Percentiles rank a stretch among this genome's conserved stretches.
Conservation (phyloP, 2,797 vertebrate species). For the Brotogeris chrysoptera region DNA sequence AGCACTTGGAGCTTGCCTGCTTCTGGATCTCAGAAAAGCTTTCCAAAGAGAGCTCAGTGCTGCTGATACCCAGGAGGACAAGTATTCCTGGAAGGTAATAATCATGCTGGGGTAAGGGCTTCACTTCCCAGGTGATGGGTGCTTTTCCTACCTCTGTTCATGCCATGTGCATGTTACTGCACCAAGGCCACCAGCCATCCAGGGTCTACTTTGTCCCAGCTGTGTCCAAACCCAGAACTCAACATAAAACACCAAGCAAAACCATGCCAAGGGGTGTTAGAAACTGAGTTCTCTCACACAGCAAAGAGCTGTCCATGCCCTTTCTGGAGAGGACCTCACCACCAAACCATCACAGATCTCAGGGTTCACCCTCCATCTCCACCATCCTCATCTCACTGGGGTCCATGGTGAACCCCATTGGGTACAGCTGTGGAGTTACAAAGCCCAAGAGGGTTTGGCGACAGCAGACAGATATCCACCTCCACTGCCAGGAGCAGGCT, state of each 20-base stretch:
- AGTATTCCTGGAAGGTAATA: background rate
- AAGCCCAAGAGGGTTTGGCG: background rate
- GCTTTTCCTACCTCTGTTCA: background rate
- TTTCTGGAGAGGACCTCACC: background rate
- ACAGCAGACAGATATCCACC: background rate
- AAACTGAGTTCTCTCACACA: background rate
- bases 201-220: background rate
- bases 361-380: background rate
- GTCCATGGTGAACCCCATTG: background rate
- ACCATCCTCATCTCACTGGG: background rate
- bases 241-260: background rate
- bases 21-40: background rate
- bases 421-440: no score
- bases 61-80: background rate
- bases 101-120: background rate
- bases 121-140: background rate
- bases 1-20: background rate
- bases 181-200: background rate
- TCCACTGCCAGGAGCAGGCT: background rate
- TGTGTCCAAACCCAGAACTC: background rate
- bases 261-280: background rate
- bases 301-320: fast-evolving
- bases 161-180: fast-evolving
- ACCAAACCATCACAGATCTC: background rate
- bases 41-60: background rate